Evolutionary conservation across 2,888 invertebrate genomes (phyloP).

Genomic region (Chrysomela aeneicollis): DNA sequence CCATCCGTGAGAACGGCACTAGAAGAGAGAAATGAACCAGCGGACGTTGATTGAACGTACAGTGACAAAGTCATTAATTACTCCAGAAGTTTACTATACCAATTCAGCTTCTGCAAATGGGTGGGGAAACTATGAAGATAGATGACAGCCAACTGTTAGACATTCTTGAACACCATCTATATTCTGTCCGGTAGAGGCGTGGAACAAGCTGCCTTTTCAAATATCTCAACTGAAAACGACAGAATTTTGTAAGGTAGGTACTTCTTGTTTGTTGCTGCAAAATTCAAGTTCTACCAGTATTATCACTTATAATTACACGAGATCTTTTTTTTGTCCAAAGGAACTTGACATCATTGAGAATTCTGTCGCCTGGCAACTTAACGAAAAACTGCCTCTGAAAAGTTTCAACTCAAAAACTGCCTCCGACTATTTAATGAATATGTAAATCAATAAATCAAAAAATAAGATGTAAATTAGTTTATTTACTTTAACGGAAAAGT

Average conservation of each 20-base stretch:
- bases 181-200: slow-evolving; percentile 13
- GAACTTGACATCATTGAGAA: too few relatives aligned
- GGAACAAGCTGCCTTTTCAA: slow-evolving; percentile 10
- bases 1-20: not conserved
- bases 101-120: slow-evolving; percentile 13
- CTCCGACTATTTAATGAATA: too few relatives aligned
- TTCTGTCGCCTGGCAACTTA: too few relatives aligned
- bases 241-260: not conserved
- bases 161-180: slow-evolving; percentile 10
- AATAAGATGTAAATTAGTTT: too few relatives aligned
- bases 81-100: not conserved
- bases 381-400: too few relatives aligned
- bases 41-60: not conserved
- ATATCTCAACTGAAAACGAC: slow-evolving; percentile 8
- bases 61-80: slow-evolving; percentile 2
- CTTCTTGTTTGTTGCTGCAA: too few relatives aligned
- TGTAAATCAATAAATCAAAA: too few relatives aligned
- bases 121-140: slow-evolving; percentile 17
- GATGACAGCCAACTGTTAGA: slow-evolving; percentile 13
- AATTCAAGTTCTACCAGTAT: too few relatives aligned
- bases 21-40: not conserved
- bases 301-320: too few relatives aligned
- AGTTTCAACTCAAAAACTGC: too few relatives aligned
- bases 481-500: too few relatives aligned
- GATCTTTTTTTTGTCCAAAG: too few relatives aligned